Base-by-base conservation (phyloP, 2,888 invertebrate species). In the Andrena camellia region DNA sequence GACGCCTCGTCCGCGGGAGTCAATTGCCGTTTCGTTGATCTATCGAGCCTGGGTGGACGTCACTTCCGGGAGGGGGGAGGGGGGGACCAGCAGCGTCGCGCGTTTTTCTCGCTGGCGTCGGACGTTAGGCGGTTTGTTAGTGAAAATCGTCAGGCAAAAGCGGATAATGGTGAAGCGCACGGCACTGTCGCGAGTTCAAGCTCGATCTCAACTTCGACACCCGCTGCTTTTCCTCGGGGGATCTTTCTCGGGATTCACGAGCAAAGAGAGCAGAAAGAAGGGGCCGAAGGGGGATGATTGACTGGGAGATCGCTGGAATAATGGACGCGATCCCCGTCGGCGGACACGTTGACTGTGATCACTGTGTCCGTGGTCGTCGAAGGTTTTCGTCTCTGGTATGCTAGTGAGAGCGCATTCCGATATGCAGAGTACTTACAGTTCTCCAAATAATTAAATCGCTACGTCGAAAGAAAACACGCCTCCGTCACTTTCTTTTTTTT, bases 391-490 rank as follows among this genome's bases (percentile, higher is more conserved):
- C 33, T 78, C 29, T 35, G 62, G 31, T 23, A 8, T 31, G 62
- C 71, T 68, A 64, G 35, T 10, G 42, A 42, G 48, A 29, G 31
- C 62, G 63, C 80, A 72, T 77, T 73, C 78, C 78, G 72, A 35
- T 74, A 74, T 74, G 79, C 78, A 69, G 78, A 75, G 79, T 81
- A 81, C 79, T 81, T 81, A 78, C 81, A 67, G 81, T 54, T 69
- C 68, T 72, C 68, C 69, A 64, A 71, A 48, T 52, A 3, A 72
- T 72, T 68, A 26, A 83, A 80, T 75, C 52, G 81, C 72, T 62
- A 76, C 26, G 81, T 57, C 52, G 66, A 78, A 59, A 60, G 68
- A 76, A 59, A 81, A 76, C 80, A 71, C 80, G 79, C 33, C 68
- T 48, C 50, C 23, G 52, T 13, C 10, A 33, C 8, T 7, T 77